Conservation (phyloP, 2,113 vertebrate species). For the Bufo bufo region DNA sequence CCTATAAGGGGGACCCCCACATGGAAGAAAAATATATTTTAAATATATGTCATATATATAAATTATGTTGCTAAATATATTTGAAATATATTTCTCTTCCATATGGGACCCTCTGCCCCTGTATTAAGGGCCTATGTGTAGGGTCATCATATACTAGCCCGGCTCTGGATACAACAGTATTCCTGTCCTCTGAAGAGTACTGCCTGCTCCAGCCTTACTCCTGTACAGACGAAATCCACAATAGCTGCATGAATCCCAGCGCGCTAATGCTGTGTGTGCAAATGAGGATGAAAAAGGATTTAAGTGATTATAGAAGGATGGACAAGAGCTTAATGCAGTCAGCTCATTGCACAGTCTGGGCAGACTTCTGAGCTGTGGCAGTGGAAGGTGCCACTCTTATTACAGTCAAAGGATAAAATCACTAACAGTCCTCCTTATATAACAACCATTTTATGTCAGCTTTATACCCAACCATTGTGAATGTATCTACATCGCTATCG, state of each 20-base stretch:
- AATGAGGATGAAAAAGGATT: conserved; percentile 52
- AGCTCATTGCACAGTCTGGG: conserved; percentile 1
- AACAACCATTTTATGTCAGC: background rate
- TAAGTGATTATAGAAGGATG: conserved; percentile 41
- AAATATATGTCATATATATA: too few species aligned
- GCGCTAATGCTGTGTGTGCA: conserved; percentile 37
- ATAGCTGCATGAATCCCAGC: background rate
- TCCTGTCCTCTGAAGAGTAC: too few species aligned
- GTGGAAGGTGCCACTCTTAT: background rate
- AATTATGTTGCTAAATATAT: too few species aligned
- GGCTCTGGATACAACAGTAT: too few species aligned
- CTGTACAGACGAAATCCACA: background rate
- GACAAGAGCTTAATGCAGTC: conserved; percentile 43
- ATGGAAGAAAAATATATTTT: too few species aligned
- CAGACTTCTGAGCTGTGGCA: background rate
- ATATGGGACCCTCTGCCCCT: too few species aligned
- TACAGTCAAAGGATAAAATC: conserved; percentile 1
- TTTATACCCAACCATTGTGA: background rate
- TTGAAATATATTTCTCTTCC: too few species aligned
- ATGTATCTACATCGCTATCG: too few species aligned
- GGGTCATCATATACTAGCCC: too few species aligned
- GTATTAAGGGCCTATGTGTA: too few species aligned
- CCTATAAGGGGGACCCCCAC: too few species aligned
- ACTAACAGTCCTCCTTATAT: background rate
- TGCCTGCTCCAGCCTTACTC: background rate